phyloP scores from a whole-genome alignment of 2,113 vertebrate species.

The Megaceryle maxima region DNA sequence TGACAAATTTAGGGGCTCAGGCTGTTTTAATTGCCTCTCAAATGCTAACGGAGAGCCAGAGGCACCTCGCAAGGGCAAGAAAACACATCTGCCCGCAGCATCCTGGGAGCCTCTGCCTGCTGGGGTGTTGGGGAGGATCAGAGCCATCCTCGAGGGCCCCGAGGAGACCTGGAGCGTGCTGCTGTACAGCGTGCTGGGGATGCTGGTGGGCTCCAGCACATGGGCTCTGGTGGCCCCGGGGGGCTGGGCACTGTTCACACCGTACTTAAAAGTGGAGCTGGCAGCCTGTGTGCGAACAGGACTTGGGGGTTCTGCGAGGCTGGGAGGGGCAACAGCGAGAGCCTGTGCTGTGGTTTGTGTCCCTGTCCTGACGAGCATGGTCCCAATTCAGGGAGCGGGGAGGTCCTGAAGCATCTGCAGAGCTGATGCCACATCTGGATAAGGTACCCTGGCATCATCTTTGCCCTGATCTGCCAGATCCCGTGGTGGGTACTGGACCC shows the following conservation, averaged over 20 bases:
- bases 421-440: rapidly evolving
- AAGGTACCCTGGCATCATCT: rapidly evolving
- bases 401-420: rapidly evolving
- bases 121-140: neutral
- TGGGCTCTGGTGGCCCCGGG: neutral
- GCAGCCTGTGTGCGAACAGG: neutral
- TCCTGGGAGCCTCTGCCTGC: neutral
- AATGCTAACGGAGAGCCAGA: neutral
- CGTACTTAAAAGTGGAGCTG: rapidly evolving
- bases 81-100: neutral
- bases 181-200: rapidly evolving
- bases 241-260: rapidly evolving
- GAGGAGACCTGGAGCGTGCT: rapidly evolving
- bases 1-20: neutral
- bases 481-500: rapidly evolving
- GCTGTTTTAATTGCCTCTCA: neutral
- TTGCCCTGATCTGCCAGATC: neutral
- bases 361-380: rapidly evolving
- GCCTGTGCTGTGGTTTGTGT: rapidly evolving
- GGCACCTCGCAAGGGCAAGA: neutral
- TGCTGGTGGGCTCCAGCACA: rapidly evolving
- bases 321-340: neutral
- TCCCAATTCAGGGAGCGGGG: rapidly evolving
- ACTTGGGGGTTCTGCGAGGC: neutral
- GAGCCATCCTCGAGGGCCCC: rapidly evolving